A percentile compares a stretch with the other conserved stretches of the same genome.
These are phyloP conservation scores for Pachliopta kotzebuea DNA, from an alignment of 2,888 invertebrate genomes.

Conservation along the genomic window DNA sequence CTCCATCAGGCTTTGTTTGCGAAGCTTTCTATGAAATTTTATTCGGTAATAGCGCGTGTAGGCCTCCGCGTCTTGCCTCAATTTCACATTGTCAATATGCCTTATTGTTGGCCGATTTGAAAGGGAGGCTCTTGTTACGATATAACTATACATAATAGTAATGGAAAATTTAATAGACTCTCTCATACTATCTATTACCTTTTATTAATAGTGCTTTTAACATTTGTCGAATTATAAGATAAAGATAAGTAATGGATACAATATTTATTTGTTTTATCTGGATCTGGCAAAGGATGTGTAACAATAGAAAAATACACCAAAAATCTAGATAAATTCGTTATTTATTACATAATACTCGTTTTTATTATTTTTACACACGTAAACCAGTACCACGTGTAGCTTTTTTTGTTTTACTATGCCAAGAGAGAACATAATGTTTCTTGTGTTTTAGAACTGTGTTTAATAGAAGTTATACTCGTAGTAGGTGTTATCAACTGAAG, in stretches of 20 bases:
- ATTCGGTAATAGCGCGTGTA: slow-evolving; percentile 65
- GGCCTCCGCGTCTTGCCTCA: slow-evolving; percentile 45
- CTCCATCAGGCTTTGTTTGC: slow-evolving; percentile 73
- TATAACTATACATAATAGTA: slow-evolving; percentile 13
- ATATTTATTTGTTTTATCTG: neutral
- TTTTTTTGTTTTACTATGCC: too few relatives aligned
- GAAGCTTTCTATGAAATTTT: slow-evolving; percentile 78
- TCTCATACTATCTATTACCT: neutral
- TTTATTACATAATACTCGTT: too few relatives aligned
- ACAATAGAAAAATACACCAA: too few relatives aligned
- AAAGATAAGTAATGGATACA: neutral
- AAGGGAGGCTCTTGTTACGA: slow-evolving; percentile 29
- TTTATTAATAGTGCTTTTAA: neutral
- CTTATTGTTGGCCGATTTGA: slow-evolving; percentile 39
- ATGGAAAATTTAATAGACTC: slow-evolving; percentile 3
- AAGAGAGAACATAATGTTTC: too few relatives aligned
- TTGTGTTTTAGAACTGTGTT: too few relatives aligned
- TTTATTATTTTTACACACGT: too few relatives aligned
- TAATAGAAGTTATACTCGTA: too few relatives aligned
- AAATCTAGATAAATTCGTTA: too few relatives aligned
- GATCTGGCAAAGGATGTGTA: too few relatives aligned
- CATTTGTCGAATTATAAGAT: neutral
- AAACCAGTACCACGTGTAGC: too few relatives aligned
- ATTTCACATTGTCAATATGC: slow-evolving; percentile 50
- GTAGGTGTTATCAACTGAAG: too few relatives aligned